Evolutionary conservation across 2,888 invertebrate species (phyloP).

Genomic region (Bellardia pandia): DNA sequence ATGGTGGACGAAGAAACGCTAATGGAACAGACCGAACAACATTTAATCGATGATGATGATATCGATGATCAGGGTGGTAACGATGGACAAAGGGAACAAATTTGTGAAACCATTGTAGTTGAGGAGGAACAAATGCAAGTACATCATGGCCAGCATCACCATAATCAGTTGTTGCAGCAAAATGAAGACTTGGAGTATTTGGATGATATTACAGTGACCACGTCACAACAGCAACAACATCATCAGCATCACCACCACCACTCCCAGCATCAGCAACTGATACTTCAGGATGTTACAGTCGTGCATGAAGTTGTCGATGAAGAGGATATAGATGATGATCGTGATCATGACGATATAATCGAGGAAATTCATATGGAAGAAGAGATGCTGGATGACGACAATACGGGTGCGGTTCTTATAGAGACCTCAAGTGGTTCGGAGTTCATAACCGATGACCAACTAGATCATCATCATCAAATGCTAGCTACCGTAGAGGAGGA

Average conservation of each 20-base stretch:
- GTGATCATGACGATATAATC: slow-evolving; percentile 80
- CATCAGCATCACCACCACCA: slow-evolving; percentile 74
- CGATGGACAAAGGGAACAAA: slow-evolving; percentile 76
- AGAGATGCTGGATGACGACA: slow-evolving; percentile 80
- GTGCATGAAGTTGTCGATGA: slow-evolving; percentile 76
- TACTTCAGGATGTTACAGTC: slow-evolving; percentile 72
- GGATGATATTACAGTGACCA: slow-evolving; percentile 80
- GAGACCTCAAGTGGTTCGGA: slow-evolving; percentile 75
- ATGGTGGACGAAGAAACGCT: slow-evolving; percentile 77
- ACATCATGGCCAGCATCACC: slow-evolving; percentile 57
- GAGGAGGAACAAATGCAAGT: slow-evolving; percentile 79
- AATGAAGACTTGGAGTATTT: slow-evolving; percentile 80
- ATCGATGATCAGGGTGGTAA: slow-evolving; percentile 76
- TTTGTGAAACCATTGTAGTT: slow-evolving; percentile 81
- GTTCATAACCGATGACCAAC: slow-evolving; percentile 77
- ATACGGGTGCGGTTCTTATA: slow-evolving; percentile 72
- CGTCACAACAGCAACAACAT: slow-evolving; percentile 73
- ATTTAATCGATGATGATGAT: slow-evolving; percentile 80
- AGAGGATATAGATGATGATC: slow-evolving; percentile 77
- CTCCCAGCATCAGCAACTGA: slow-evolving; percentile 74
- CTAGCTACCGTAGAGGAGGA: slow-evolving; percentile 75
- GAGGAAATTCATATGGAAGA: slow-evolving; percentile 81
- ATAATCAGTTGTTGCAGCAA: slow-evolving; percentile 65
- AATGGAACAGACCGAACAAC: slow-evolving; percentile 79
- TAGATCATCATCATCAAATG: slow-evolving; percentile 75